Evolutionary conservation across 2,113 vertebrate genomes (phyloP).

Genomic region (Rhinogobius similis): DNA sequence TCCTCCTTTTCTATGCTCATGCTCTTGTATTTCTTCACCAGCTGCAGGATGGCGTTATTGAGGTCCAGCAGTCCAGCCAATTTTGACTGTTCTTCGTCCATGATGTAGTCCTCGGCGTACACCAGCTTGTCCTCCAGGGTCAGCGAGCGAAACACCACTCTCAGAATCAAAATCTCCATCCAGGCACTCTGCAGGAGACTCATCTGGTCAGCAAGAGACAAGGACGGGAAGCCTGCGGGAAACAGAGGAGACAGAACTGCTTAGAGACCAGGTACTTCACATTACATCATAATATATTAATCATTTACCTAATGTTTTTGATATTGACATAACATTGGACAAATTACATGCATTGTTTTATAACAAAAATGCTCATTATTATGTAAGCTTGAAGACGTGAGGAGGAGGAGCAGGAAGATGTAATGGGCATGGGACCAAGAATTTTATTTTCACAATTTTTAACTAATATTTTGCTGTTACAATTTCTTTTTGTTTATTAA

Average conservation of each 20-base stretch:
- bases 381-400: background rate
- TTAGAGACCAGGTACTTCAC: background rate
- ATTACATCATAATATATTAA: background rate
- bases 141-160: slow-evolving; percentile 95
- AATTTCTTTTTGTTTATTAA: background rate
- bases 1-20: slow-evolving; percentile 97
- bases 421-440: too few species aligned
- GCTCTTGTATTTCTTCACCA: slow-evolving; percentile 94
- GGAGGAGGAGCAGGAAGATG: too few species aligned
- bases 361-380: background rate
- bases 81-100: slow-evolving; percentile 96
- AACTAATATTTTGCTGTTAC: too few species aligned
- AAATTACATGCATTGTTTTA: too few species aligned
- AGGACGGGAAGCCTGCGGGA: slow-evolving; percentile 90
- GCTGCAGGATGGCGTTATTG: slow-evolving; percentile 95
- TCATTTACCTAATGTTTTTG: too few species aligned
- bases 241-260: background rate
- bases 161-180: slow-evolving; percentile 98
- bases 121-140: slow-evolving; percentile 92
- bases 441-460: too few species aligned
- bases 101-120: slow-evolving; percentile 96
- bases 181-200: slow-evolving; percentile 97
- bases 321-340: too few species aligned
- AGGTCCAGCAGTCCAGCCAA: slow-evolving; percentile 94
- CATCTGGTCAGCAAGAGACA: slow-evolving; percentile 98